Evolutionary conservation across 2,113 vertebrate genomes (phyloP).

Genomic region (Stercorarius parasiticus): DNA sequence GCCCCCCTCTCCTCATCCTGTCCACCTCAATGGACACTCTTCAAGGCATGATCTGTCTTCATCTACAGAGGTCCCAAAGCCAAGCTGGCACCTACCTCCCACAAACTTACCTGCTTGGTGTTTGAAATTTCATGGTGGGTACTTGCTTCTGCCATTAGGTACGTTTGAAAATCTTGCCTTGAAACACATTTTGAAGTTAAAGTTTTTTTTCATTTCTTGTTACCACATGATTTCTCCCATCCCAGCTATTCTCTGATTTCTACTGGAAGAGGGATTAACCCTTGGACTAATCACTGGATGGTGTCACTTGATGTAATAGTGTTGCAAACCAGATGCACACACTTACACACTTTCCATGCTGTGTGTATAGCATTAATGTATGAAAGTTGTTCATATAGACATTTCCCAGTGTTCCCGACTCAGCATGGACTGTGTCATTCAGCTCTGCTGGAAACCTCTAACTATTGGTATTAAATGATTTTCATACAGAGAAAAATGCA

Average conservation of each 20-base stretch:
- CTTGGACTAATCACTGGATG: neutral
- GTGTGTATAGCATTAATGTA: neutral
- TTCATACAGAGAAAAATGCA: neutral
- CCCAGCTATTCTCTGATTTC: constrained; percentile 13
- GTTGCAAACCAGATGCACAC: constrained; percentile 14
- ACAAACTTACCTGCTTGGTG: neutral
- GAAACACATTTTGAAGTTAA: neutral
- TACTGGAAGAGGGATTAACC: neutral
- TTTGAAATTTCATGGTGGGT: neutral
- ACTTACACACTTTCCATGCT: neutral
- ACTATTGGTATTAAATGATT: neutral
- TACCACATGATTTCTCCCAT: neutral
- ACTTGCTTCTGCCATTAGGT: neutral
- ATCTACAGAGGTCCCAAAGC: neutral
- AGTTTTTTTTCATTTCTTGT: neutral
- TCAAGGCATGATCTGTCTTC: neutral
- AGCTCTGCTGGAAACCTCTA: constrained; percentile 1
- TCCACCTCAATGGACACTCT: neutral
- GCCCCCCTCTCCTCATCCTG: neutral
- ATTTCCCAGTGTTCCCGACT: neutral
- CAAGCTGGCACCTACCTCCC: neutral
- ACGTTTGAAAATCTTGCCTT: neutral
- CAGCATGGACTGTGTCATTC: neutral
- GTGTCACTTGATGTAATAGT: neutral
- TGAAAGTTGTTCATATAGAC: neutral